Percentiles rank a stretch among this genome's conserved stretches.
These are phyloP conservation scores for Limnephilus rhombicus DNA, from an alignment of 2,888 invertebrate genomes.

Conservation along the genomic window DNA sequence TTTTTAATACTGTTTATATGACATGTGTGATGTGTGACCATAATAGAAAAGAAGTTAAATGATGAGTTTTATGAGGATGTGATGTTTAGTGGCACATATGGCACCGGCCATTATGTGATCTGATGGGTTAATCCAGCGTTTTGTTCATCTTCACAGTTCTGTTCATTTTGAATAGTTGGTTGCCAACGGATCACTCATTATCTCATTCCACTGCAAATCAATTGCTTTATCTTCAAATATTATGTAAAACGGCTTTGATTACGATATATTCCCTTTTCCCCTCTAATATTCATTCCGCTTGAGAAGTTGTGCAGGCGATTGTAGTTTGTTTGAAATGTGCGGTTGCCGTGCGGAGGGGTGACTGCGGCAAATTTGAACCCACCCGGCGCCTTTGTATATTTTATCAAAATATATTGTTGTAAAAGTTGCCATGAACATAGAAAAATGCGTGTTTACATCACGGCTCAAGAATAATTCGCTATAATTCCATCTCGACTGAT, in stretches of 20 bases:
- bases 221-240: neutral
- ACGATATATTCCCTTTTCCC: neutral
- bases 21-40: too few species aligned
- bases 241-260: neutral
- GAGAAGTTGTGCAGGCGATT: neutral
- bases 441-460: constrained; percentile 55
- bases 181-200: neutral
- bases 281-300: neutral
- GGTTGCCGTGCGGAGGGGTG: too few species aligned
- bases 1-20: too few species aligned
- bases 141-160: too few species aligned
- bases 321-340: neutral
- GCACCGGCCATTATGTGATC: too few species aligned
- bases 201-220: neutral
- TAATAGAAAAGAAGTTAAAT: too few species aligned
- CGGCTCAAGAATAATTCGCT: constrained; percentile 47
- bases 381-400: constrained; percentile 19
- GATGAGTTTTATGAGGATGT: too few species aligned
- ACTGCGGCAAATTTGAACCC: neutral
- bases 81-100: too few species aligned
- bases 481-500: constrained; percentile 65
- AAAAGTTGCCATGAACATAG: constrained; percentile 51
- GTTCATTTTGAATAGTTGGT: too few species aligned
- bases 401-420: constrained; percentile 43
- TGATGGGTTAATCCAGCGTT: too few species aligned